Base-by-base conservation (phyloP, 2,113 vertebrate species). In the Baryphthengus martii region DNA sequence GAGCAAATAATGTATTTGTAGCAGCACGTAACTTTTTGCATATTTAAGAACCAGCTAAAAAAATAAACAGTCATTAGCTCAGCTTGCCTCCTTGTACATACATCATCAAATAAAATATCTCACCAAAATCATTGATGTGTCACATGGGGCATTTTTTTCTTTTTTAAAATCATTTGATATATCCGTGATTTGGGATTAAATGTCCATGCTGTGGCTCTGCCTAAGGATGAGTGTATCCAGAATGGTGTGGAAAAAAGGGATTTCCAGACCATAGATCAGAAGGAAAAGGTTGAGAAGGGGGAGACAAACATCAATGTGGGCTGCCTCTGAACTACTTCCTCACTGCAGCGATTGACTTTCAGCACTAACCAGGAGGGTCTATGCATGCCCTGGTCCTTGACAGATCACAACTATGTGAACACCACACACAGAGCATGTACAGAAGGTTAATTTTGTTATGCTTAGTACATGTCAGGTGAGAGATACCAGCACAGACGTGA, bases 401-500 rank as follows among this genome's bases (percentile, higher is more conserved):
- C 24, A 73, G 70, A 63, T 40, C 58, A 26, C 56, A 63, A 0
- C 3, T 23, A 8, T 7, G 14, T 25, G 44, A 65, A 35, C 23
- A 17, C 10, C 1, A 1, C 39, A 23, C 12, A 28, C 59, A 52
- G 25, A 77, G 80, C n/a, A 85, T 0, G 3, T 47, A 39, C 25
- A 67, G 44, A 44, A 62, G 37, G 19, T 2, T 59, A 53, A 2
- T 20, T 80, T 77, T 67, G 68, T 44, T 31, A 13, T 2, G 0
- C 17, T 49, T 23, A 37, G 28, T 5, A 40, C 76, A 11, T 11
- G 19, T 17, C 5, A 4, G 35, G 33, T 72, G 33, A 85, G 59
- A 73, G n/a, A n/a, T n/a, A 10, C 8, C 20, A 8, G 71, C 2
- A 4, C 45, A 63, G 47, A 24, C 53, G 47, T 0, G 10, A n/a